Percentiles rank a stretch among this genome's conserved stretches.
Conservation (phyloP, 2,888 invertebrate genomes). For the Andrena bicolor region DNA sequence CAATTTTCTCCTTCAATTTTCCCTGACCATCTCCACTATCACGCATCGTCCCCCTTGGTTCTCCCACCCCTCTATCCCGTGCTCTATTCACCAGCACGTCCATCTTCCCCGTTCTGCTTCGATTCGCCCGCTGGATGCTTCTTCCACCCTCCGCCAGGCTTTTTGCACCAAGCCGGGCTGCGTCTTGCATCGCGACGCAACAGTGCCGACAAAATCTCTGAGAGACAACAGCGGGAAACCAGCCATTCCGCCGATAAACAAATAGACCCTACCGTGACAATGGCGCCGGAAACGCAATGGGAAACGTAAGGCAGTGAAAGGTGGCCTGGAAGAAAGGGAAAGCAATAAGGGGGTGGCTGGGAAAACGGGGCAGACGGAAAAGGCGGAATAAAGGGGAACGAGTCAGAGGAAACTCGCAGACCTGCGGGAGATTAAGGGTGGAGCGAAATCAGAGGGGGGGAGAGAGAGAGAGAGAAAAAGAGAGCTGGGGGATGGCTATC, state of each 20-base stretch:
- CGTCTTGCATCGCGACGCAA: background rate
- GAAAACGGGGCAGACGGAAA: background rate
- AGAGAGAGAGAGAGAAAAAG: background rate
- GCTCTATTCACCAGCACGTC: constrained; percentile 33
- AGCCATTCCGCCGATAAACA: background rate
- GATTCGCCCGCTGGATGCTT: constrained; percentile 1
- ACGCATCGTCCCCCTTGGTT: constrained; percentile 20
- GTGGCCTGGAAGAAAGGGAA: background rate
- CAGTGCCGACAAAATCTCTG: background rate
- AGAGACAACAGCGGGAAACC: background rate
- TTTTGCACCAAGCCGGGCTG: background rate
- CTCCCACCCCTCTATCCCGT: background rate
- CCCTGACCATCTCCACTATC: constrained; percentile 27
- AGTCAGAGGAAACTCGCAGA: constrained; percentile 21
- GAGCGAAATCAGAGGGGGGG: background rate
- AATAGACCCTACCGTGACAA: background rate
- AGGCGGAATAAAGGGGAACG: background rate
- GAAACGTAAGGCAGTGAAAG: no score
- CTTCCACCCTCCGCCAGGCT: background rate
- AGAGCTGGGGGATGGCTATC: background rate
- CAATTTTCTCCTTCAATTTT: constrained; percentile 57
- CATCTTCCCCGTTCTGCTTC: constrained; percentile 23
- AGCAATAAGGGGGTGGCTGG: background rate
- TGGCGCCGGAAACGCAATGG: background rate
- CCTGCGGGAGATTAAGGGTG: constrained; percentile 1